Evolutionary conservation across 2,113 vertebrate species (phyloP).

Genomic region (Rhizomys pruinosus): DNA sequence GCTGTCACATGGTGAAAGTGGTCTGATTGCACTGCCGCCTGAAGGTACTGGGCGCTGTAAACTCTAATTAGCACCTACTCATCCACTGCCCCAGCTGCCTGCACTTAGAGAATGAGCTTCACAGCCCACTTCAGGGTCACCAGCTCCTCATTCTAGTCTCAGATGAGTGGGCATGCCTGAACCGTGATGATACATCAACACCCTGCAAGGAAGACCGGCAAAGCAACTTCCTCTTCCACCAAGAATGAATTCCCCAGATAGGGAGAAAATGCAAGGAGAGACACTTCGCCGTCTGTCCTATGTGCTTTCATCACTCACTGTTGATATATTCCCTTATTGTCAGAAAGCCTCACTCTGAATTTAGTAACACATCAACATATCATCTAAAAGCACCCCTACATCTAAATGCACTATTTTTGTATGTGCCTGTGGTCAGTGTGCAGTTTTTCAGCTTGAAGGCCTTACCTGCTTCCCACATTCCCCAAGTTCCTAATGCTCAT

Average conservation of each 20-base stretch:
- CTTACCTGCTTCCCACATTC: not conserved
- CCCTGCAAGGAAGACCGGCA: not conserved
- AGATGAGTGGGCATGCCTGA: not conserved
- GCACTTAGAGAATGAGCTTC: not conserved
- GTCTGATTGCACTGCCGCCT: not conserved
- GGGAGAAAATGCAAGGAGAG: not conserved
- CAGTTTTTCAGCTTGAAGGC: not conserved
- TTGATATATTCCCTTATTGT: not conserved
- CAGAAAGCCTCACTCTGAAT: not conserved
- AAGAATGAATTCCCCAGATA: not conserved
- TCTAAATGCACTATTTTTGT: not conserved
- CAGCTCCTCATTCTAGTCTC: not conserved
- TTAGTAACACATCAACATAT: not conserved
- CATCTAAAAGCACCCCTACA: not conserved
- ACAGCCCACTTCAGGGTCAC: not conserved
- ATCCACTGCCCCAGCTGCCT: not conserved
- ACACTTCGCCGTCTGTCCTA: not conserved
- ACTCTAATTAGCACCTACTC: fast-evolving
- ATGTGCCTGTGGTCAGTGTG: not conserved
- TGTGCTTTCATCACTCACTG: not conserved
- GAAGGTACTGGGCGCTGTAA: not conserved
- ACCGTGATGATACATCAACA: not conserved
- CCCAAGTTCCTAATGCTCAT: not conserved
- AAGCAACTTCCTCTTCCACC: not conserved
- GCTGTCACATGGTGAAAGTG: not conserved